Base-by-base conservation (phyloP, 2,888 invertebrate species). In the Pandemis heparana region DNA sequence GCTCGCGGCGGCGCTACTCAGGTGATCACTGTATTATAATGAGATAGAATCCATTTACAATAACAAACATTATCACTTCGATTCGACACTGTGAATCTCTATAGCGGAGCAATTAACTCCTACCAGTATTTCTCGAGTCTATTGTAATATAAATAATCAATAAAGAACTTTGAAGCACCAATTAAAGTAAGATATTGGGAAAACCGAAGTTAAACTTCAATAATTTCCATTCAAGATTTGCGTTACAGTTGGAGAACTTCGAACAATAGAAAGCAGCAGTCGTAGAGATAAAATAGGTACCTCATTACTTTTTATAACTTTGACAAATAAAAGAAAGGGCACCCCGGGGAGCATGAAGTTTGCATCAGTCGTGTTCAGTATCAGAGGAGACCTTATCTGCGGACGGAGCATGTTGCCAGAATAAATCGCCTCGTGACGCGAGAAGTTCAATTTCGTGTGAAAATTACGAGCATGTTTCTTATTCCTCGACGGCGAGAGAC, bases 271-370 rank as follows among this genome's bases (percentile, higher is more conserved):
- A 83, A 81, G 79, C 80, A 84, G 82, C 80, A 83, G 84, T 85
- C 78, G 82, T 83, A 82, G 83, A 87, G 82, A 89, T 89, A 87
- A 88, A 90, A 89, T 89, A 69, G 63, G 63, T 73, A 89, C 82
- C 87, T 90, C 89, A 88, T 91, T 89, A 89, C 87, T 88, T 89
- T 91, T 91, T 89, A 91, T 85, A 87, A 86, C 89, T 87, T 83
- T 79, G 80, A 83, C 84, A 87, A 89, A 89, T 89, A 88, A 90
- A 89, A 86, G 83, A 83, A 80, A 86, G 82, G 82, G 81, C 80
- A 81, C 84, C 84, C 84, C 75, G 77, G 86, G 85, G 86, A 85
- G 82, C 79, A 81, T 79, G 79, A 83, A 85, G 81, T 84, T 89
- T 89, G 86, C 86, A 86, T 86, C 85, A 85, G 81, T 78, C 80